Evolutionary conservation across 1,140 invertebrate genomes (phyloP).

Genomic region (Pseudomyrmex gracilis): DNA sequence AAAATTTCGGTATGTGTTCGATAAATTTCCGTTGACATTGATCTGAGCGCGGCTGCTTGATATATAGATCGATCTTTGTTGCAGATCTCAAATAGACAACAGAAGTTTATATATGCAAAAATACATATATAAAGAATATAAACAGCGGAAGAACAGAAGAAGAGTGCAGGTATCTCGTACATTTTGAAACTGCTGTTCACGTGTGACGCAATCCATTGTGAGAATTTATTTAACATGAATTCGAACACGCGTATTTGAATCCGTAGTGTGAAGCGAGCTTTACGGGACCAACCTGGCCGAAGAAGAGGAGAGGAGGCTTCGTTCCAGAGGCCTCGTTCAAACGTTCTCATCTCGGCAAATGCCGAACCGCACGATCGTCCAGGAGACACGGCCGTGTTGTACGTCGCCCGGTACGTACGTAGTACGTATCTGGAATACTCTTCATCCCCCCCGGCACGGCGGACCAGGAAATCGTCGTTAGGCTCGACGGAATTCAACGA

Average conservation of each 20-base stretch:
- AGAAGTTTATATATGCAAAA: too few relatives aligned
- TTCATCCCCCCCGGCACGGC: constrained; percentile 42
- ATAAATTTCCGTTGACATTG: constrained; percentile 57
- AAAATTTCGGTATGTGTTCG: constrained; percentile 3
- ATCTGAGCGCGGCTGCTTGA: constrained; percentile 54
- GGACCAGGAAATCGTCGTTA: constrained; percentile 70
- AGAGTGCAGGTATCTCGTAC: too few relatives aligned
- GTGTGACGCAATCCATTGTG: not conserved
- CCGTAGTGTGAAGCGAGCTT: not conserved
- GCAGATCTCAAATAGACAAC: too few relatives aligned
- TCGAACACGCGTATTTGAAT: too few relatives aligned
- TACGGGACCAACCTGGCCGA: constrained; percentile 8
- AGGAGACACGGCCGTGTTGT: constrained; percentile 10
- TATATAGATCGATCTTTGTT: not conserved
- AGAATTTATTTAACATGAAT: too few relatives aligned
- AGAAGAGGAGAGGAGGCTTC: constrained; percentile 1
- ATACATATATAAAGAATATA: too few relatives aligned
- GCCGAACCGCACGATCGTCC: constrained; percentile 12
- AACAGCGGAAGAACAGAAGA: too few relatives aligned
- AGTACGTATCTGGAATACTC: constrained; percentile 59
- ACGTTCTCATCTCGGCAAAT: constrained; percentile 34
- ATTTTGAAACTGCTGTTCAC: not conserved
- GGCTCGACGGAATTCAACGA: constrained; percentile 69
- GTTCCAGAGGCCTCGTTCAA: not conserved
- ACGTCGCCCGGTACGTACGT: constrained; percentile 48